Percentiles rank a stretch among this genome's conserved stretches.
Conservation (phyloP, 1,140 invertebrate genomes). For the Leptinotarsa lineolata region DNA sequence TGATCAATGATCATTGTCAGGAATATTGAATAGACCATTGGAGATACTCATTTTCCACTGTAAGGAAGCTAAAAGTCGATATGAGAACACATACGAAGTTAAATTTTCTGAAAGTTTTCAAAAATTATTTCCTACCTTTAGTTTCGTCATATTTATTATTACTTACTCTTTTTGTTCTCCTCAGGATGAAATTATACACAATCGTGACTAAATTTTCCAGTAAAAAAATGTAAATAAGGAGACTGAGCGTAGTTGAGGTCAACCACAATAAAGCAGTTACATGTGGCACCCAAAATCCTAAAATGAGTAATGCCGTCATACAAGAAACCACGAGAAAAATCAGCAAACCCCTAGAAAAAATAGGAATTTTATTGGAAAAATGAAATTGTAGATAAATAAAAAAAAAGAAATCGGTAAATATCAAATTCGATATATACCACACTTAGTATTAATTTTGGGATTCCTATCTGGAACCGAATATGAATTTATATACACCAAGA, state of each 20-base stretch:
- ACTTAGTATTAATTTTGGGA: too few species aligned
- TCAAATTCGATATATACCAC: background rate
- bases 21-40: too few species aligned
- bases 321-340: constrained; percentile 4
- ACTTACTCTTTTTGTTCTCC: constrained; percentile 13
- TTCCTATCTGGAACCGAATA: background rate
- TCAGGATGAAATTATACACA: background rate
- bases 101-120: too few species aligned
- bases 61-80: too few species aligned
- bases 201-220: constrained; percentile 34
- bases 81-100: too few species aligned
- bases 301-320: constrained; percentile 35
- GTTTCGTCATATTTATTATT: too few species aligned
- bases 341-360: constrained; percentile 28
- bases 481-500: too few species aligned
- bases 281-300: constrained; percentile 44
- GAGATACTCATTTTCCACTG: too few species aligned
- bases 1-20: too few species aligned
- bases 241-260: constrained; percentile 28
- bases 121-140: too few species aligned
- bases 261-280: constrained; percentile 40
- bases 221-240: constrained; percentile 37
- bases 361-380: background rate
- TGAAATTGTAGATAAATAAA: background rate
- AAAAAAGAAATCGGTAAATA: background rate